These are phyloP conservation scores for Macquaria ambigua DNA, from an alignment of 2,113 vertebrate species.

Conservation along the genomic window DNA sequence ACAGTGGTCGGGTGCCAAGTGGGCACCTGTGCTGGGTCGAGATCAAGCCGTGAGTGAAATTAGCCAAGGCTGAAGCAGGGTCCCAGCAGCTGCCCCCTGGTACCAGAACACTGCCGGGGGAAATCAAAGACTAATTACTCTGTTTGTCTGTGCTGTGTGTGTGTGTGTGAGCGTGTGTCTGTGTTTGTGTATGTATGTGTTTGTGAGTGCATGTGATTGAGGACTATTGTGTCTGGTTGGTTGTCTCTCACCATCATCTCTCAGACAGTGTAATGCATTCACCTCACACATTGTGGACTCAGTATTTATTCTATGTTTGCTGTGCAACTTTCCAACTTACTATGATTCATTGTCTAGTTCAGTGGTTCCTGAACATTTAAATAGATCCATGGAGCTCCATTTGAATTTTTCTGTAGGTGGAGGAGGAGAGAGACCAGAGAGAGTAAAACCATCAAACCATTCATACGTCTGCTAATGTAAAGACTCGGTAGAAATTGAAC, in stretches of 20 bases:
- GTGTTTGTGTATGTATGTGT: background rate
- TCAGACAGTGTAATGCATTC: constrained; percentile 13
- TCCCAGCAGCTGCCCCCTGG: constrained; percentile 75
- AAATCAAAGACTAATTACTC: constrained; percentile 79
- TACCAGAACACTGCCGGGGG: constrained; percentile 69
- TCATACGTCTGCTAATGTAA: background rate
- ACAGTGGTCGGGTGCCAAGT: constrained; percentile 70
- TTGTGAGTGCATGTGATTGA: constrained; percentile 32
- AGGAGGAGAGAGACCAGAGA: background rate
- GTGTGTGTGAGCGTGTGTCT: constrained; percentile 18
- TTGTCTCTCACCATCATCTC: constrained; percentile 25
- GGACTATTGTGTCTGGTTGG: constrained; percentile 52
- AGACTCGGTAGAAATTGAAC: background rate
- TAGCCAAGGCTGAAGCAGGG: constrained; percentile 77
- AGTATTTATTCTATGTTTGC: constrained; percentile 2
- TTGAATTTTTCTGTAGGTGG: background rate
- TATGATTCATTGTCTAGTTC: background rate
- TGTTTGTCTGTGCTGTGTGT: constrained; percentile 46
- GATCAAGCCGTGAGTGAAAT: constrained; percentile 81
- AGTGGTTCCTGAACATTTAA: background rate
- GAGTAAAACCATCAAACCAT: background rate
- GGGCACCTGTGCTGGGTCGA: constrained; percentile 78
- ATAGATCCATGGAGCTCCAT: background rate
- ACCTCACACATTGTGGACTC: background rate
- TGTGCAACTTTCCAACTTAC: background rate